Evolutionary conservation across 2,113 vertebrate species (phyloP).

Genomic region (Pterocles gutturalis): DNA sequence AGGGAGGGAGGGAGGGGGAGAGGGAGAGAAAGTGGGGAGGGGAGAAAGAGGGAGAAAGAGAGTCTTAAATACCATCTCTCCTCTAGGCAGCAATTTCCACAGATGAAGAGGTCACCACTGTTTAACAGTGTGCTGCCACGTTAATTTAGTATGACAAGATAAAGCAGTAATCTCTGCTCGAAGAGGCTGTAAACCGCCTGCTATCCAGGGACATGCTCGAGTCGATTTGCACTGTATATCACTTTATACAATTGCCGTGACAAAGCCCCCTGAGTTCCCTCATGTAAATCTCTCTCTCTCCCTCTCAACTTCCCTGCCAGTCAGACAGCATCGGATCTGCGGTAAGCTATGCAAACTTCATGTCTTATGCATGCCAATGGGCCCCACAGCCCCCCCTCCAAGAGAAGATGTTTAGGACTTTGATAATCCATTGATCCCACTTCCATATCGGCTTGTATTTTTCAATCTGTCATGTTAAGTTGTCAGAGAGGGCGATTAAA

Average conservation of each 20-base stretch:
- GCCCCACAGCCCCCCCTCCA: constrained; percentile 57
- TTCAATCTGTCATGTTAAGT: constrained; percentile 82
- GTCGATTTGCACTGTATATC: constrained; percentile 88
- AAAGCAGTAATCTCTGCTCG: constrained; percentile 91
- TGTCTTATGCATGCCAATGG: constrained; percentile 75
- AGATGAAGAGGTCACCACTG: constrained; percentile 93
- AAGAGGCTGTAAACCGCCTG: constrained; percentile 82
- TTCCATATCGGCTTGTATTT: constrained; percentile 81
- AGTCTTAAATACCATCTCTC: constrained; percentile 77
- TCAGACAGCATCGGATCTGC: constrained; percentile 75
- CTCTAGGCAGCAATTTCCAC: constrained; percentile 81
- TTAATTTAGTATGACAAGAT: constrained; percentile 98
- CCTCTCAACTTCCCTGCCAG: constrained; percentile 78
- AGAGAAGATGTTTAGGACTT: constrained; percentile 81
- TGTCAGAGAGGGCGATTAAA: constrained; percentile 83
- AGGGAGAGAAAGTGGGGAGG: neutral
- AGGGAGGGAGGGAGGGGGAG: neutral
- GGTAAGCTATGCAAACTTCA: constrained; percentile 75
- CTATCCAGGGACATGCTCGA: constrained; percentile 82
- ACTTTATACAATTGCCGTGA: constrained; percentile 89
- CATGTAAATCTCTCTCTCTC: constrained; percentile 84
- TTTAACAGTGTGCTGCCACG: constrained; percentile 83
- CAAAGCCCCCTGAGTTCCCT: constrained; percentile 83
- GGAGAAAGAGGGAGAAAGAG: neutral
- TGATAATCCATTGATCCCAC: constrained; percentile 88